Conservation (phyloP, 1,140 invertebrate genomes). For the Ridgeia piscesae region DNA sequence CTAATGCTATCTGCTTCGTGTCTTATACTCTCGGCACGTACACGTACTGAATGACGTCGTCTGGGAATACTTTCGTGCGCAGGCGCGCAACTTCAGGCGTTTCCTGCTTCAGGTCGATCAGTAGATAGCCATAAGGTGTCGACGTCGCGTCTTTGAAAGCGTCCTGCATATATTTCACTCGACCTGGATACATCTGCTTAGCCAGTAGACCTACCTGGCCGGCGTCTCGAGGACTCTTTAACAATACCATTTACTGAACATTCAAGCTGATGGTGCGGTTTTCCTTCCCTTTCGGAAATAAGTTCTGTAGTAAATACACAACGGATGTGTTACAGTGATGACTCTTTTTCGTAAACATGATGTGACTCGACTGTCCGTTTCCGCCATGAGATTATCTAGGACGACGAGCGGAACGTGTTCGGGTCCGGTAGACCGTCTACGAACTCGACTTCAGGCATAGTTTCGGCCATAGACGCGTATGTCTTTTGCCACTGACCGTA, state of each 20-base stretch:
- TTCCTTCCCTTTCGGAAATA: conserved; percentile 9
- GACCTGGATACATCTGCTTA: neutral
- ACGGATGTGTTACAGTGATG: neutral
- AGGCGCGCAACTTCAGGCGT: neutral
- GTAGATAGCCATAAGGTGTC: no score
- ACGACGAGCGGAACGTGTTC: neutral
- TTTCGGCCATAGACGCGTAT: neutral
- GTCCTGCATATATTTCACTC: neutral
- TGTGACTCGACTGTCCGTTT: neutral
- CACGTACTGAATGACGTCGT: neutral
- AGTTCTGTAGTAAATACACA: conserved; percentile 8
- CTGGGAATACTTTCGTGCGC: neutral
- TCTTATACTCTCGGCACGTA: neutral
- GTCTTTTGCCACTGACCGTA: neutral
- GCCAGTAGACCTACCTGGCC: neutral
- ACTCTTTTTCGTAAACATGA: neutral
- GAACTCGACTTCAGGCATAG: neutral
- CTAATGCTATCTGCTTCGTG: no score
- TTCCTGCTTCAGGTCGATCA: neutral
- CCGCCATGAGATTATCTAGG: neutral
- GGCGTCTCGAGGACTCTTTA: conserved; percentile 1
- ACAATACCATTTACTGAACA: neutral
- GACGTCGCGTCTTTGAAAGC: no score
- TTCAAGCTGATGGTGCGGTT: neutral
- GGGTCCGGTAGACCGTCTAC: neutral